These are phyloP conservation scores for Stegastes partitus DNA, from an alignment of 2,113 vertebrate genomes.

Conservation along the genomic window DNA sequence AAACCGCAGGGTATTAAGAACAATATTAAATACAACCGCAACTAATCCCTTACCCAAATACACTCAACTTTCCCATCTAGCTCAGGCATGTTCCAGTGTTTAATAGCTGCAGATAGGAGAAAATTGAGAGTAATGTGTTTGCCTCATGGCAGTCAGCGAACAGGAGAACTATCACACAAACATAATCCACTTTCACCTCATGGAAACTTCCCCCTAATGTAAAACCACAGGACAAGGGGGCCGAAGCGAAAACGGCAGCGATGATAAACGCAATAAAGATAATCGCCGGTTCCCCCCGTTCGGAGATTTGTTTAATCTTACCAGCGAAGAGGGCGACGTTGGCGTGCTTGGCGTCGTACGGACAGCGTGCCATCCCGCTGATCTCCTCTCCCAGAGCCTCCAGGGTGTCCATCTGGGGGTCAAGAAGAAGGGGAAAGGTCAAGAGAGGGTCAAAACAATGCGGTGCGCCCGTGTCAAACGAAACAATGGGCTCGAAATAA, in stretches of 20 bases:
- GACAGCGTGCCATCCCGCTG: constrained; percentile 98
- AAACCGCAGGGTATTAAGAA: constrained; percentile 65
- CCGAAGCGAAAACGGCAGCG: neutral
- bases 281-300: neutral
- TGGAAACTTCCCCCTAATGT: neutral
- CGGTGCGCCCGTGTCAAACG: neutral
- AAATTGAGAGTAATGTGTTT: constrained; percentile 62
- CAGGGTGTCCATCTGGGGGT: constrained; percentile 91
- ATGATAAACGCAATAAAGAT: neutral
- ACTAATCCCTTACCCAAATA: constrained; percentile 67
- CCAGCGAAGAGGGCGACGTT: constrained; percentile 97
- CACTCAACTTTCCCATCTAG: constrained; percentile 61
- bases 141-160: constrained; percentile 36
- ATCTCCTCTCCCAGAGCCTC: constrained; percentile 95
- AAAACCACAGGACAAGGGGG: neutral
- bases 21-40: constrained; percentile 66
- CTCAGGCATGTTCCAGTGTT: constrained; percentile 39
- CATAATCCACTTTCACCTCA: constrained; percentile 28
- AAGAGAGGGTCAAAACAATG: constrained; percentile 44
- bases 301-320: constrained; percentile 73
- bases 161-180: constrained; percentile 26
- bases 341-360: constrained; percentile 97
- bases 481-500: constrained; percentile 31
- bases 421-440: constrained; percentile 55
- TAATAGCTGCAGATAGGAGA: constrained; percentile 54